Conservation (phyloP, 2,888 invertebrate genomes). For the Drosophila sordidula region DNA sequence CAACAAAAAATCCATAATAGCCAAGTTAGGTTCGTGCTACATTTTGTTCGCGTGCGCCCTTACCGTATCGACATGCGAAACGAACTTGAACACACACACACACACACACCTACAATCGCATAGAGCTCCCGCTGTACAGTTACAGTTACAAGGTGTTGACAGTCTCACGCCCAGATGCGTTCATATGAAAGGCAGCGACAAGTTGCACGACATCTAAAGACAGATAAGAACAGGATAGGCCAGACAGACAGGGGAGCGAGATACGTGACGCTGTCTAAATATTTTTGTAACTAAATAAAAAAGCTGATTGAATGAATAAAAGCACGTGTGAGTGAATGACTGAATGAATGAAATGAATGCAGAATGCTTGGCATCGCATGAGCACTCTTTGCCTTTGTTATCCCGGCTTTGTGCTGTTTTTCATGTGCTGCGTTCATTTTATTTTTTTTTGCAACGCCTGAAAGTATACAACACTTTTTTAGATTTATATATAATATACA, state of each 20-base stretch:
- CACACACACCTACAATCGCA: background rate
- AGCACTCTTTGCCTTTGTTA: constrained; percentile 24
- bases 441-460: constrained; percentile 14
- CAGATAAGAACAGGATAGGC: constrained; percentile 16
- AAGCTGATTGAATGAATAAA: background rate
- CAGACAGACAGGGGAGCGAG: constrained; percentile 13
- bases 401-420: background rate
- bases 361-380: constrained; percentile 22
- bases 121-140: constrained; percentile 7
- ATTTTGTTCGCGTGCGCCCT: constrained; percentile 39
- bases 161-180: constrained; percentile 52
- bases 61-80: constrained; percentile 25
- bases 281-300: constrained; percentile 48
- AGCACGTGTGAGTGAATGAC: background rate
- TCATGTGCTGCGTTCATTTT: constrained; percentile 5
- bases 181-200: constrained; percentile 47
- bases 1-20: constrained; percentile 54
- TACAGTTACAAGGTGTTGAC: constrained; percentile 56
- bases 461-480: constrained; percentile 46
- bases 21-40: constrained; percentile 34
- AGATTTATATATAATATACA: background rate
- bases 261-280: constrained; percentile 39
- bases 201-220: constrained; percentile 50
- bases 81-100: background rate
- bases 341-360: constrained; percentile 23